Percentiles rank a stretch among this genome's conserved stretches.
Conservation (phyloP, 1,140 invertebrate species). For the Holcopasites calliopsidis region DNA sequence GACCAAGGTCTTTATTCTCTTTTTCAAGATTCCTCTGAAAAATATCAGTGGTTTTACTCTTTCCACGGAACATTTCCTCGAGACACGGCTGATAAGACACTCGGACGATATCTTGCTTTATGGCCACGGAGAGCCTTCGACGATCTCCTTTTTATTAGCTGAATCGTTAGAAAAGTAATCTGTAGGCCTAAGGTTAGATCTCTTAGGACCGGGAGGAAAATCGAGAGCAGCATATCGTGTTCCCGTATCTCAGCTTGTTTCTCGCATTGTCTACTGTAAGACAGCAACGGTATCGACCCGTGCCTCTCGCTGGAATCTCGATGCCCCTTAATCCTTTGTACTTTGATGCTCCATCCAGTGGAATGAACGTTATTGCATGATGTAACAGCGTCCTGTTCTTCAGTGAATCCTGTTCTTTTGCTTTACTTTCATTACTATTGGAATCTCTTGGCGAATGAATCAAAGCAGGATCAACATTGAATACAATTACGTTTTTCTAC, state of each 20-base stretch:
- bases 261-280: neutral
- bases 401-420: neutral
- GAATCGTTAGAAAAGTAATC: constrained; percentile 25
- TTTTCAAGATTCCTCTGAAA: no score
- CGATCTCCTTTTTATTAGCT: neutral
- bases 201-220: neutral
- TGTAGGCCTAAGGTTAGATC: neutral
- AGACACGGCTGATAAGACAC: no score
- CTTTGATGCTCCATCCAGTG: neutral
- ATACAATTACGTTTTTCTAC: no score
- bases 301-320: constrained; percentile 7
- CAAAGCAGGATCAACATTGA: no score
- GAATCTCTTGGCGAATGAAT: no score
- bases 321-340: constrained; percentile 22
- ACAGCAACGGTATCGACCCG: constrained; percentile 9
- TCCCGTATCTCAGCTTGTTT: constrained; percentile 20
- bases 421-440: no score
- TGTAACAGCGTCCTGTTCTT: neutral
- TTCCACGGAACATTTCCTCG: no score
- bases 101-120: no score
- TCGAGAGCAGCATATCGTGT: constrained; percentile 18
- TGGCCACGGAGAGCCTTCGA: no score
- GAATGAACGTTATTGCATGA: neutral
- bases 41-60: no score
- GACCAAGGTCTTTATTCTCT: no score